Evolutionary conservation across 2,888 invertebrate genomes (phyloP).

Genomic region (Anthophora plumipes): DNA sequence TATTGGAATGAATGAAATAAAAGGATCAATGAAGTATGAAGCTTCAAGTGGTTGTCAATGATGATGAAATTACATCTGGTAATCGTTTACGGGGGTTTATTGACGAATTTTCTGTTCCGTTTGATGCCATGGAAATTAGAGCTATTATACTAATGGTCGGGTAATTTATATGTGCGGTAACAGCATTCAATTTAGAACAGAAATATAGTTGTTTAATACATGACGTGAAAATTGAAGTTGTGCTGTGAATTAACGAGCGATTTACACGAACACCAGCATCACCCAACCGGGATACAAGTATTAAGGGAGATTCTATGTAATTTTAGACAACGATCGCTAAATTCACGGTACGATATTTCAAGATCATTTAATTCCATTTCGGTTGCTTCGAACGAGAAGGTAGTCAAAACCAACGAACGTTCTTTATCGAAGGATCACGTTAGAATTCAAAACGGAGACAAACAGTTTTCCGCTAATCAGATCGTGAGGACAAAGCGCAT

Average conservation of each 20-base stretch:
- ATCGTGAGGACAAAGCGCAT: slow-evolving; percentile 49
- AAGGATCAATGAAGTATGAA: not conserved
- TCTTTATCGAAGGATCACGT: not conserved
- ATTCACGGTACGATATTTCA: too few relatives aligned
- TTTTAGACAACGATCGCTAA: not conserved
- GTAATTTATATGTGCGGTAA: not conserved
- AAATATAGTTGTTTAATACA: not conserved
- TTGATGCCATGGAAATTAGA: not conserved
- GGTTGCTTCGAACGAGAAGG: too few relatives aligned
- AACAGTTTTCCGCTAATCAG: slow-evolving; percentile 54
- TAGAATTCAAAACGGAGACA: not conserved
- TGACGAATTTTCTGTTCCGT: not conserved
- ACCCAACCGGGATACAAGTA: not conserved
- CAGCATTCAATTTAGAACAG: not conserved
- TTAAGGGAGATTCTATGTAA: too few relatives aligned
- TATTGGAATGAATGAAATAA: too few relatives aligned
- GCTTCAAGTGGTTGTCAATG: not conserved
- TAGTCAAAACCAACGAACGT: not conserved
- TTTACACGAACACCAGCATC: not conserved
- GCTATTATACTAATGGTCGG: not conserved
- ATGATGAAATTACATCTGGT: not conserved
- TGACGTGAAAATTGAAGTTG: not conserved
- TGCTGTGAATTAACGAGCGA: not conserved
- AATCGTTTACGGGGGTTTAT: not conserved
- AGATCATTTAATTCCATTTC: too few relatives aligned